phyloP scores from a whole-genome alignment of 2,888 invertebrate genomes.

The Hipparchia semele region DNA sequence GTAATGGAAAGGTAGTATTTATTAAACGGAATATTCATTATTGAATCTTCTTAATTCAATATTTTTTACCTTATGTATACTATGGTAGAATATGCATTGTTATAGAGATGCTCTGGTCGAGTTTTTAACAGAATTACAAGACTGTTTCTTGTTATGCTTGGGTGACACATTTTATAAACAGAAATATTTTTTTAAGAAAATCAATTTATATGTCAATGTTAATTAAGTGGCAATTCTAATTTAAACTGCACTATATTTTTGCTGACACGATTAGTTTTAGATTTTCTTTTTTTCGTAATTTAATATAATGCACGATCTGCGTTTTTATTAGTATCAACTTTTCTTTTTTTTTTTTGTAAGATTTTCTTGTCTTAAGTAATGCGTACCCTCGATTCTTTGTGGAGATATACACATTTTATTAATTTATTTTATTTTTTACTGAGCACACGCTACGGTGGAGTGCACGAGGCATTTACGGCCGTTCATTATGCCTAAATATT shows the following conservation, averaged over 20 bases:
- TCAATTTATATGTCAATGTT: slow-evolving; percentile 78
- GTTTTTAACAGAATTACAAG: slow-evolving; percentile 58
- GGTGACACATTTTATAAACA: slow-evolving; percentile 80
- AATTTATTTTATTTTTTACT: slow-evolving; percentile 56
- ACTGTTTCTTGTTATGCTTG: slow-evolving; percentile 73
- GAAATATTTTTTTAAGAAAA: slow-evolving; percentile 80
- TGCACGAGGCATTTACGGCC: slow-evolving; percentile 56
- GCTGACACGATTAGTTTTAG: slow-evolving; percentile 81
- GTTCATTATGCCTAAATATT: slow-evolving; percentile 72
- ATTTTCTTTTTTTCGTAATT: slow-evolving; percentile 70
- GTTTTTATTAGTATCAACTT: slow-evolving; percentile 74
- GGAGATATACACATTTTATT: slow-evolving; percentile 60
- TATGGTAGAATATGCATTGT: slow-evolving; percentile 27
- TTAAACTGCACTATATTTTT: slow-evolving; percentile 81
- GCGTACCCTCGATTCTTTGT: slow-evolving; percentile 52
- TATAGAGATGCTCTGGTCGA: slow-evolving; percentile 31
- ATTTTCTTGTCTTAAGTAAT: slow-evolving; percentile 54
- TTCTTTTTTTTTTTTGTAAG: slow-evolving; percentile 60
- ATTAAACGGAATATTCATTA: slow-evolving; percentile 25
- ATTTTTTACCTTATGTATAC: slow-evolving; percentile 25
- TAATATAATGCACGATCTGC: slow-evolving; percentile 81
- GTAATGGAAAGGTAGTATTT: slow-evolving; percentile 20
- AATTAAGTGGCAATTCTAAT: slow-evolving; percentile 80
- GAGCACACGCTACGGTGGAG: slow-evolving; percentile 44
- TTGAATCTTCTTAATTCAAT: slow-evolving; percentile 25